Percentiles rank a stretch among this genome's conserved stretches.
phyloP scores from a whole-genome alignment of 2,888 invertebrate species.

The Drosophila colorata region DNA sequence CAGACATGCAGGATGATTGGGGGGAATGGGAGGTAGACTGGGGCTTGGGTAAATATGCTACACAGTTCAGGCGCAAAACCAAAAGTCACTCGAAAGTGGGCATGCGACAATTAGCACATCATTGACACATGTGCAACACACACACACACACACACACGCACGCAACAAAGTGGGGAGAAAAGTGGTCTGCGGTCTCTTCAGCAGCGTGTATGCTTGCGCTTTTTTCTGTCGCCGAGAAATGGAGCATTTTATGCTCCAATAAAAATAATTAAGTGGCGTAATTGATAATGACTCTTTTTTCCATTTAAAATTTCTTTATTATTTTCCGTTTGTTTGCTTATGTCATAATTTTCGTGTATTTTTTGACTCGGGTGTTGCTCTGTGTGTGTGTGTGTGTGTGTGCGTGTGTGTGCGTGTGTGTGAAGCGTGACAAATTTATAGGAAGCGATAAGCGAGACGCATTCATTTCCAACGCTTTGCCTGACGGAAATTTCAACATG shows the following conservation, averaged over 20 bases:
- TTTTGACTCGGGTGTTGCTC: constrained; percentile 9
- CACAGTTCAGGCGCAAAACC: constrained; percentile 34
- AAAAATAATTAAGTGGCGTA: constrained; percentile 81
- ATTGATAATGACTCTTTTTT: constrained; percentile 76
- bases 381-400: neutral
- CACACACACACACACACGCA: constrained; percentile 9
- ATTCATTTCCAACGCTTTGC: constrained; percentile 24
- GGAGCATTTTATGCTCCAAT: constrained; percentile 80
- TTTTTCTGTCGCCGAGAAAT: constrained; percentile 61
- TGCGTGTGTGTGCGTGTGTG: constrained; percentile 15
- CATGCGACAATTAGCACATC: constrained; percentile 81
- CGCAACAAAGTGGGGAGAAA: constrained; percentile 14
- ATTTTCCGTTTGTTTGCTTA: constrained; percentile 24
- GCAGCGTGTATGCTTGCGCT: constrained; percentile 1
- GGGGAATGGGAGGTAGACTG: neutral
- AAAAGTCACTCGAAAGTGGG: constrained; percentile 56
- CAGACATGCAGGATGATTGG: neutral
- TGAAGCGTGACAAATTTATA: constrained; percentile 63
- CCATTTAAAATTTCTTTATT: constrained; percentile 28
- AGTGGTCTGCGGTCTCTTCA: constrained; percentile 9
- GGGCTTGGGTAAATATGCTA: constrained; percentile 15
- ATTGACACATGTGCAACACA: constrained; percentile 72
- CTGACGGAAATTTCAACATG: constrained; percentile 42
- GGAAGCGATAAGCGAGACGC: constrained; percentile 59
- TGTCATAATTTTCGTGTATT: constrained; percentile 47